A percentile compares a stretch with the other conserved stretches of the same genome.
These are phyloP conservation scores for Tragopan temminckii DNA, from an alignment of 2,797 vertebrate genomes.

Conservation along the genomic window DNA sequence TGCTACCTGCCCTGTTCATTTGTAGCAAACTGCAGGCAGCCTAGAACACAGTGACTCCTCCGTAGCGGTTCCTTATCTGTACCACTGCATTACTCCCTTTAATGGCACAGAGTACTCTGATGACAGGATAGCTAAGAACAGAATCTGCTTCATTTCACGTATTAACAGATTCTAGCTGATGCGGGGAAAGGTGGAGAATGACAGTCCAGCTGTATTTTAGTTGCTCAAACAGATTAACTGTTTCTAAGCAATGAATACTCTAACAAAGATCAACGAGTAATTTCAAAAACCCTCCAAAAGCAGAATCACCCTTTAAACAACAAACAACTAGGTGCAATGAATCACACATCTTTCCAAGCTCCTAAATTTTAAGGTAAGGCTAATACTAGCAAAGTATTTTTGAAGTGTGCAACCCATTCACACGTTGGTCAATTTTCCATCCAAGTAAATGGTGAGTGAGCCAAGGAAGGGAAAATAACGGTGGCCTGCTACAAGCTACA, in stretches of 20 bases:
- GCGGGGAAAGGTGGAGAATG: not conserved
- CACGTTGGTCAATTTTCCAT: not conserved
- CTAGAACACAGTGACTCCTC: not conserved
- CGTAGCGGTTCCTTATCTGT: not conserved
- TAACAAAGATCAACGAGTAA: rapidly evolving
- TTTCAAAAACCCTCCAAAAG: not conserved
- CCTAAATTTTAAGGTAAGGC: not conserved
- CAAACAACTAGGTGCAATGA: rapidly evolving
- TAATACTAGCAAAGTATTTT: not conserved
- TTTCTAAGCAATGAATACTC: not conserved
- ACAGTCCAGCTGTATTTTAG: not conserved
- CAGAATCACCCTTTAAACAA: not conserved
- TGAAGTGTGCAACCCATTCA: conserved; percentile 37
- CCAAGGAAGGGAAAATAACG: not conserved
- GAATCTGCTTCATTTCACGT: not conserved
- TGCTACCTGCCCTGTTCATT: not conserved
- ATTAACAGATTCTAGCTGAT: not conserved
- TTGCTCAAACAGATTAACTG: not conserved
- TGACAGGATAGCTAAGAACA: not conserved
- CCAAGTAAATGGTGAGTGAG: not conserved
- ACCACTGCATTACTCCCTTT: not conserved
- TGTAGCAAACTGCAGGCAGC: not conserved
- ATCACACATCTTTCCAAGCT: not conserved
- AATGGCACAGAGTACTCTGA: rapidly evolving
- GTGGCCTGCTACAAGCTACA: conserved; percentile 46